Conservation (phyloP, 2,797 vertebrate species). For the Cossypha polioptera region DNA sequence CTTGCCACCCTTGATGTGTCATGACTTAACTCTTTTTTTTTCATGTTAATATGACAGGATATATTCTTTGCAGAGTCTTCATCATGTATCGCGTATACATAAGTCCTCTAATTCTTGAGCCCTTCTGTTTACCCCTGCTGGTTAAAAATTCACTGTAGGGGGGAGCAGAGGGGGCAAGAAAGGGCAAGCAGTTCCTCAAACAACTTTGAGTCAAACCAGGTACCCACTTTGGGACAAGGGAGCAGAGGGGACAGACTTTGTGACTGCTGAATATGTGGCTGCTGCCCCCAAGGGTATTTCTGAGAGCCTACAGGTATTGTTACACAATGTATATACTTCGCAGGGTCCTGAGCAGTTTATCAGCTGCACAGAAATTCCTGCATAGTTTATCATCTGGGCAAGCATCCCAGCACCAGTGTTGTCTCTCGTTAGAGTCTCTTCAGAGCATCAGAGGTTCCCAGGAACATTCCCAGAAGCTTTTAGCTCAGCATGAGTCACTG, state of each 20-base stretch:
- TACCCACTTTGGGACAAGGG: background rate
- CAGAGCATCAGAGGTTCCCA: slow-evolving; percentile 48
- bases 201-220: background rate
- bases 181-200: background rate
- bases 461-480: slow-evolving; percentile 43
- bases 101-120: background rate
- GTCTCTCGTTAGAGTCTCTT: background rate
- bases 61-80: background rate
- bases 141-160: background rate
- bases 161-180: background rate
- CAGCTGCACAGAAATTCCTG: slow-evolving; percentile 43
- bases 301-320: background rate
- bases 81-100: no score
- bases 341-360: slow-evolving; percentile 39
- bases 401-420: slow-evolving; percentile 5
- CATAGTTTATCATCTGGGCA: slow-evolving; percentile 41
- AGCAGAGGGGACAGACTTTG: background rate
- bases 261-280: background rate
- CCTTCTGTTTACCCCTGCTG: slow-evolving; percentile 12
- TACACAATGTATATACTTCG: background rate
- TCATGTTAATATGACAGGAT: background rate
- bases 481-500: background rate
- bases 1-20: background rate
- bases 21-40: background rate
- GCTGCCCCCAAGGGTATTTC: background rate